Evolutionary conservation across 2,113 vertebrate species (phyloP).

Genomic region (Syngnathus typhle): DNA sequence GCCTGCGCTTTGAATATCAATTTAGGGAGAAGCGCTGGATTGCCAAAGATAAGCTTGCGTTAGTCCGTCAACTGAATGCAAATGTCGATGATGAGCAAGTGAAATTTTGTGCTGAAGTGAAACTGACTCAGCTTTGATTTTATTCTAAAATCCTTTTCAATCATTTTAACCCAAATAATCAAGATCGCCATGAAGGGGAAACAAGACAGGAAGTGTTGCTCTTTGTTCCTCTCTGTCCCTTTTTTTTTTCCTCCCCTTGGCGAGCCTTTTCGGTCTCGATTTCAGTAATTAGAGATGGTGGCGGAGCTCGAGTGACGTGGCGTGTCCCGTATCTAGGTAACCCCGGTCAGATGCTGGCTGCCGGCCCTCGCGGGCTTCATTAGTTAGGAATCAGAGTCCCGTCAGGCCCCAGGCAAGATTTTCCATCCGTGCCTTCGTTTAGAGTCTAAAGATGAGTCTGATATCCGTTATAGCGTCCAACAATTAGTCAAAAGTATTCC

Average conservation of each 20-base stretch:
- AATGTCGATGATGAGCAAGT: no score
- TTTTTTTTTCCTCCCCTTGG: background rate
- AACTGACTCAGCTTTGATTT: constrained; percentile 48
- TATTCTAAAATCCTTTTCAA: constrained; percentile 72
- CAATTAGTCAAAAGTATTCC: no score
- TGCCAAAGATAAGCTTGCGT: background rate
- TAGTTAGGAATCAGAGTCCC: constrained; percentile 41
- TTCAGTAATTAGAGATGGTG: constrained; percentile 57
- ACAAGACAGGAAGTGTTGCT: background rate
- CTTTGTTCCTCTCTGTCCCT: constrained; percentile 1
- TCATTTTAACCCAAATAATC: constrained; percentile 23
- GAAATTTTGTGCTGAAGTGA: no score
- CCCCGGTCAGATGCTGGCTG: constrained; percentile 43
- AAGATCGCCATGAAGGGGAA: constrained; percentile 17
- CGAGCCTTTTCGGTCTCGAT: constrained; percentile 8
- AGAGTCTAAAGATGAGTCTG: background rate
- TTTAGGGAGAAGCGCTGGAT: background rate
- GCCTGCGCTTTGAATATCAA: background rate
- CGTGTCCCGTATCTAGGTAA: constrained; percentile 54
- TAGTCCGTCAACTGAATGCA: no score
- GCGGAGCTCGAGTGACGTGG: constrained; percentile 32
- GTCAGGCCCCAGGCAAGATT: constrained; percentile 16
- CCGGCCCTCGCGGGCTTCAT: constrained; percentile 43
- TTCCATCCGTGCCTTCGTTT: constrained; percentile 2
- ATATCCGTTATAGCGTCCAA: background rate